Percentiles rank a stretch among this genome's conserved stretches.
phyloP scores from a whole-genome alignment of 1,140 invertebrate species.

The Macrocentrus cingulum region DNA sequence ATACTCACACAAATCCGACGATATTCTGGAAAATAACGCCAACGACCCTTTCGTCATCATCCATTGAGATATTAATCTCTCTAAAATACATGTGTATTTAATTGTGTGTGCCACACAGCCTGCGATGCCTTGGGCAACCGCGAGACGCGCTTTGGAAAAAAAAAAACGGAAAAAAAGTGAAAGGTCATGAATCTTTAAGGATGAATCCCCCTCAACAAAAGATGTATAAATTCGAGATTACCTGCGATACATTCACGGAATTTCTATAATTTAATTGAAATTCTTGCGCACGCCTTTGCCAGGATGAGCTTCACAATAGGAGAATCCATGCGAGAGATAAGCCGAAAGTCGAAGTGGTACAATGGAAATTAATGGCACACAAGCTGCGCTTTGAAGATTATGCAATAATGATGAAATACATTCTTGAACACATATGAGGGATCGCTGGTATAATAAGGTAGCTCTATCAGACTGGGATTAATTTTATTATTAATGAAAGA shows the following conservation, averaged over 20 bases:
- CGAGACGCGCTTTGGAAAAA: too few relatives aligned
- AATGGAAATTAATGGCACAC: not conserved
- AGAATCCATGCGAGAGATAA: constrained; percentile 19
- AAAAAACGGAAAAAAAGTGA: constrained; percentile 5
- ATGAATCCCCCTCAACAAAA: constrained; percentile 14
- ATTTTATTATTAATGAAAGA: too few relatives aligned
- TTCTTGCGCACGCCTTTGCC: constrained; percentile 9
- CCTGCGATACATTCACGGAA: constrained; percentile 25
- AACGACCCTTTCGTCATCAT: too few relatives aligned
- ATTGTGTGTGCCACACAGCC: too few relatives aligned
- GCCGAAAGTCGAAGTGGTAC: constrained; percentile 3
- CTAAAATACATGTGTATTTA: not conserved
- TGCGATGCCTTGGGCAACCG: too few relatives aligned
- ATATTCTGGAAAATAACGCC: too few relatives aligned
- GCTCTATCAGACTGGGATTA: too few relatives aligned
- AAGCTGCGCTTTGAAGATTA: not conserved
- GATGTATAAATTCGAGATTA: constrained; percentile 26
- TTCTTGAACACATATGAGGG: too few relatives aligned
- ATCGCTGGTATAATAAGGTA: too few relatives aligned
- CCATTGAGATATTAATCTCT: not conserved
- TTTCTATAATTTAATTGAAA: constrained; percentile 31
- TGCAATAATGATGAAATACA: constrained; percentile 13
- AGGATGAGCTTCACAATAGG: constrained; percentile 21
- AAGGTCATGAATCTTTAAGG: constrained; percentile 25
- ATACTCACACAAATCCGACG: too few relatives aligned